These are phyloP conservation scores for Pituophis catenifer DNA, from an alignment of 2,113 vertebrate genomes.

Conservation along the genomic window DNA sequence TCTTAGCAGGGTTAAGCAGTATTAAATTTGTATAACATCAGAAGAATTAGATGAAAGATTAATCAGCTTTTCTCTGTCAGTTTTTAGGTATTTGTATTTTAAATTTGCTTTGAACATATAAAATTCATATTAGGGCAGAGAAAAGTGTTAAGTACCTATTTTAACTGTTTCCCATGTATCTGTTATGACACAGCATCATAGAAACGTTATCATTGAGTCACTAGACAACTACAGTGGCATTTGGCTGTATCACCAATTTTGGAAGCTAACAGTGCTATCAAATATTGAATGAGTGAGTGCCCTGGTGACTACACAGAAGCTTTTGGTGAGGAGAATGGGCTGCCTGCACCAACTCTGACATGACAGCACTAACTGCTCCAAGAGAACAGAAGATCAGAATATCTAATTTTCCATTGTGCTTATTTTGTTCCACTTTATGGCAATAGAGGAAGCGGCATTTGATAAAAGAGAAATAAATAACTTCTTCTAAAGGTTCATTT, in stretches of 20 bases:
- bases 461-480: slow-evolving; percentile 26
- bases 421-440: not conserved
- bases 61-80: slow-evolving; percentile 8
- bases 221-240: not conserved
- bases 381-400: not conserved
- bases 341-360: slow-evolving; percentile 1
- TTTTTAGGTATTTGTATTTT: slow-evolving; percentile 15
- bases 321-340: not conserved
- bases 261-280: not conserved
- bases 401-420: not conserved
- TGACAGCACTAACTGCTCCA: slow-evolving; percentile 7
- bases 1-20: slow-evolving; percentile 10
- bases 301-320: not conserved
- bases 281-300: not conserved
- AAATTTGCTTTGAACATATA: not conserved
- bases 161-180: slow-evolving; percentile 4
- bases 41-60: slow-evolving; percentile 25
- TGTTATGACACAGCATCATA: not conserved
- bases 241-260: not conserved
- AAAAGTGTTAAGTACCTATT: not conserved
- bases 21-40: slow-evolving; percentile 16
- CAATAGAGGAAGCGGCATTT: not conserved
- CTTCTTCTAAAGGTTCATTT: slow-evolving; percentile 34
- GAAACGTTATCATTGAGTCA: not conserved
- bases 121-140: not conserved